A percentile compares a stretch with the other conserved stretches of the same genome.
These are phyloP conservation scores for Lithophane semibrunnea DNA, from an alignment of 2,888 invertebrate species.

Conservation along the genomic window DNA sequence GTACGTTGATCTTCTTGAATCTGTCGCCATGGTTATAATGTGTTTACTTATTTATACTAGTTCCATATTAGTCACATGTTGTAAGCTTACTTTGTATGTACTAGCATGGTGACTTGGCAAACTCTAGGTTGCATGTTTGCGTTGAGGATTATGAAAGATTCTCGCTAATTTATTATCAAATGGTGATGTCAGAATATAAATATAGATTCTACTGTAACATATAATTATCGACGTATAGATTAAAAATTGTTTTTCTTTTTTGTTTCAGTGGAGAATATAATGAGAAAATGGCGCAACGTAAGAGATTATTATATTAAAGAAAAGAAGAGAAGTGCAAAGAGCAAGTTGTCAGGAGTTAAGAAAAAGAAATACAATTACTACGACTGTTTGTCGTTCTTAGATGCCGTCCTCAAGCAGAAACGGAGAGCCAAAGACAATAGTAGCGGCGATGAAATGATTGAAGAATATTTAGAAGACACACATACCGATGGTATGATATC, in stretches of 20 bases:
- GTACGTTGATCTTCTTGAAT: not conserved
- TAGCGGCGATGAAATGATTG: slow-evolving; percentile 6
- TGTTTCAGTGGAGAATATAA: slow-evolving; percentile 48
- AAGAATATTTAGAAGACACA: slow-evolving; percentile 40
- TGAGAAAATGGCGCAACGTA: slow-evolving; percentile 60
- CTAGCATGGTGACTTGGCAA: not conserved
- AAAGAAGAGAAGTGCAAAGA: slow-evolving; percentile 16
- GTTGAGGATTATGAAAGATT: not conserved
- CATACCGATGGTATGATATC: not conserved
- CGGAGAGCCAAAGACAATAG: not conserved
- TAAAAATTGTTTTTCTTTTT: not conserved
- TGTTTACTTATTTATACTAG: not conserved
- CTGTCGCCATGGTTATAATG: not conserved
- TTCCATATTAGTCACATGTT: not conserved
- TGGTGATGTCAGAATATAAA: not conserved
- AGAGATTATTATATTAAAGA: slow-evolving; percentile 62
- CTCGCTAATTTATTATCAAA: not conserved
- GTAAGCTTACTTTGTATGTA: not conserved
- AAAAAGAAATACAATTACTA: slow-evolving; percentile 48
- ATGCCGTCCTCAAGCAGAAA: slow-evolving; percentile 6
- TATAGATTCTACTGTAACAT: not conserved
- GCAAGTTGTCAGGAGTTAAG: not conserved
- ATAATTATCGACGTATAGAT: not conserved
- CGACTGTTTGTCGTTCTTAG: slow-evolving; percentile 45
- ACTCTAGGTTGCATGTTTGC: not conserved